Percentiles rank a stretch among this genome's conserved stretches.
phyloP scores from a whole-genome alignment of 1,140 invertebrate genomes.

The Pseudomyrmex cubaensis region DNA sequence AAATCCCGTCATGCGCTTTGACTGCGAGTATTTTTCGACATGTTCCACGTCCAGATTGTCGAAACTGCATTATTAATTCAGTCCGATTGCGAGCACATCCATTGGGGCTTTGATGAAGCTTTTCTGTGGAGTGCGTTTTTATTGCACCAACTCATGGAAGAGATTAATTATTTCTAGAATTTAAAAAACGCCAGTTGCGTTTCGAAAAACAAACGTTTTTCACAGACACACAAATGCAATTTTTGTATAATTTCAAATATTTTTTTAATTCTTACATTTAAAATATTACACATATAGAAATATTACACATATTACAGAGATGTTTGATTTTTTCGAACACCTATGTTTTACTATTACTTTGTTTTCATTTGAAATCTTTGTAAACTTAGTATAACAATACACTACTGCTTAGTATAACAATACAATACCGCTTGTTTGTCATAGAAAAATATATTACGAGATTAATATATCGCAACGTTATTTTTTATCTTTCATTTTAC shows the following conservation, averaged over 20 bases:
- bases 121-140: constrained; percentile 15
- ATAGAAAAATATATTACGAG: not conserved
- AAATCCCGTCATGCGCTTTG: constrained; percentile 22
- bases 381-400: not conserved
- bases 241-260: not conserved
- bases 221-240: not conserved
- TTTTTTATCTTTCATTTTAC: not conserved
- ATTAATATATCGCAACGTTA: not conserved
- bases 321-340: no score
- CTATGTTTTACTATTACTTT: not conserved
- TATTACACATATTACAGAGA: not conserved
- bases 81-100: not conserved
- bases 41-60: constrained; percentile 4
- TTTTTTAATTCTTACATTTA: not conserved
- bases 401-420: not conserved
- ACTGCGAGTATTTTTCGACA: constrained; percentile 38
- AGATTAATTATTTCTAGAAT: constrained; percentile 40
- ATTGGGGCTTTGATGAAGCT: constrained; percentile 4
- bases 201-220: not conserved
- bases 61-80: constrained; percentile 49
- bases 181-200: not conserved
- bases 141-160: not conserved
- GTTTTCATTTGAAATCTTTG: not conserved
- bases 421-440: not conserved
- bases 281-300: not conserved